These are phyloP conservation scores for Neodon shergylaensis DNA, from an alignment of 2,113 vertebrate species.

Conservation along the genomic window DNA sequence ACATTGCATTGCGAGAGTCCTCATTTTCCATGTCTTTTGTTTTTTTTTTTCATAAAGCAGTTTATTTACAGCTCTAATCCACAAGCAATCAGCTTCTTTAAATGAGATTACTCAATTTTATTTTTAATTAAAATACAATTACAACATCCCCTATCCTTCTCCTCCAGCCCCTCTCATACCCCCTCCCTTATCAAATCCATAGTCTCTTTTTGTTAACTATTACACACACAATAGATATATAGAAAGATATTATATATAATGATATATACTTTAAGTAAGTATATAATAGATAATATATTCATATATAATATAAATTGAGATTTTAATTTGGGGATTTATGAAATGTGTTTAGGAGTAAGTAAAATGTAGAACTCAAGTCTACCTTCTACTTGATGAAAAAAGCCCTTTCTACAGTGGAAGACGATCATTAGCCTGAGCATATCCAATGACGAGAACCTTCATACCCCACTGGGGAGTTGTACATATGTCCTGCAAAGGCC, in stretches of 20 bases:
- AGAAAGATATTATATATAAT: not conserved
- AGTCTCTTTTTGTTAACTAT: not conserved
- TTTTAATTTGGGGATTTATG: slow-evolving; percentile 10
- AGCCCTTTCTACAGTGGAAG: not conserved
- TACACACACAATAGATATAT: not conserved
- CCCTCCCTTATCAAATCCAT: not conserved
- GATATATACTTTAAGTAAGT: not conserved
- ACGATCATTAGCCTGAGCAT: not conserved
- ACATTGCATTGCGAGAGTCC: not conserved
- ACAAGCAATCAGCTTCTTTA: not conserved
- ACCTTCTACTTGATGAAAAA: not conserved
- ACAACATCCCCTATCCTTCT: not conserved
- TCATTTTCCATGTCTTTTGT: not conserved
- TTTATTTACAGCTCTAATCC: not conserved
- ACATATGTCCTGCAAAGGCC: not conserved
- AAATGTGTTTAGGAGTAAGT: not conserved
- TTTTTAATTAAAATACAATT: not conserved
- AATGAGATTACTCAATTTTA: not conserved
- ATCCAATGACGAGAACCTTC: not conserved
- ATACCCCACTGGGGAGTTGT: not conserved
- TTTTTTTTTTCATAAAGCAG: not conserved
- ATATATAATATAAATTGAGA: not conserved
- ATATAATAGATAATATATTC: not conserved
- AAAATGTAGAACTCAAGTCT: not conserved
- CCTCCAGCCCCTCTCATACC: not conserved